Conservation (phyloP, 1,140 invertebrate genomes). For the Eueides isabella region DNA sequence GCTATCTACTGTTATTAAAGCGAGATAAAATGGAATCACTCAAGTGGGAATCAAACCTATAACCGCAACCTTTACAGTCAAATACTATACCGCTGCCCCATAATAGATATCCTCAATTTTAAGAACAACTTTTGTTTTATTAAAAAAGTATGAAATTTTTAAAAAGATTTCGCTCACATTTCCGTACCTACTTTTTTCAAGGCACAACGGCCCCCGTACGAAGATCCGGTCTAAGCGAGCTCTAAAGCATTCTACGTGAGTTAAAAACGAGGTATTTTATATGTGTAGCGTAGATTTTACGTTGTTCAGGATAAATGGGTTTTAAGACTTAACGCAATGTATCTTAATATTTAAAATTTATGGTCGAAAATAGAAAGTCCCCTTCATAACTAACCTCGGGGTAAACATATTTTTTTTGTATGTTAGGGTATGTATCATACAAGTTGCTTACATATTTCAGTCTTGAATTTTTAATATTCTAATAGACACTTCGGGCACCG, state of each 20-base stretch:
- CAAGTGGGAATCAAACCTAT: too few relatives aligned
- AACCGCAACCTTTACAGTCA: too few relatives aligned
- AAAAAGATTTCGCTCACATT: background rate
- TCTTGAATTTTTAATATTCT: constrained; percentile 29
- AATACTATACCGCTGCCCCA: too few relatives aligned
- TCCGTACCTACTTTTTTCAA: constrained; percentile 14
- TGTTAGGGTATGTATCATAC: constrained; percentile 7
- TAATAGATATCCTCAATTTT: too few relatives aligned
- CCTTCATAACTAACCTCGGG: constrained; percentile 6
- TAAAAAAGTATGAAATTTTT: too few relatives aligned
- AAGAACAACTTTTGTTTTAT: too few relatives aligned
- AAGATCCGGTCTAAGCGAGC: constrained; percentile 21
- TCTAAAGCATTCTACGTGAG: constrained; percentile 22
- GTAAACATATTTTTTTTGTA: constrained; percentile 12
- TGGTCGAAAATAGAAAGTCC: constrained; percentile 28
- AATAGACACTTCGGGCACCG: constrained; percentile 16
- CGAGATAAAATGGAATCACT: too few relatives aligned
- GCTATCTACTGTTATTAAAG: too few relatives aligned
- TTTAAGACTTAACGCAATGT: constrained; percentile 22
- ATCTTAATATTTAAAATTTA: constrained; percentile 21
- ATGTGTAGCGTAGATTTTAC: constrained; percentile 30
- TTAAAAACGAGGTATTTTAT: constrained; percentile 43
- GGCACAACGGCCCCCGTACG: constrained; percentile 3
- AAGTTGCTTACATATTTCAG: constrained; percentile 24
- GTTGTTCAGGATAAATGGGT: constrained; percentile 33